Conservation (phyloP, 2,888 invertebrate species). For the Spisula solida region DNA sequence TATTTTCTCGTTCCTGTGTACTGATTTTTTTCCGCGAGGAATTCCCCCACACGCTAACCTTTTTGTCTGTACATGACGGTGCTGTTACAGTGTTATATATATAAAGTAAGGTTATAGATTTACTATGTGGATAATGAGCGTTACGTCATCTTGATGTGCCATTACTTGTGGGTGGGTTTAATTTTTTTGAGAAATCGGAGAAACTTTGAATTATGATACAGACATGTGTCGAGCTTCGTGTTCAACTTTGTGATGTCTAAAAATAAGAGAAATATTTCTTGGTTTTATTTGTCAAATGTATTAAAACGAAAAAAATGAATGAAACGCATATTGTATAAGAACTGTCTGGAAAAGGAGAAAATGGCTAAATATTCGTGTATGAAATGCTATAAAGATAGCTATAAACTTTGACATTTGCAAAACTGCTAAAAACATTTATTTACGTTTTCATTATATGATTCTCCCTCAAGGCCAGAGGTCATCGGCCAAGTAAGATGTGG, state of each 20-base stretch:
- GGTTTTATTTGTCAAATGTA: conserved; percentile 5
- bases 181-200: background rate
- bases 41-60: background rate
- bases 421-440: too few species aligned
- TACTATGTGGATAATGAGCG: background rate
- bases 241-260: background rate
- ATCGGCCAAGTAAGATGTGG: too few species aligned
- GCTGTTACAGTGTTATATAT: background rate
- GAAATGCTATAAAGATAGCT: too few species aligned
- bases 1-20: background rate
- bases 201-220: background rate
- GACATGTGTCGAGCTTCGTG: background rate
- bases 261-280: background rate
- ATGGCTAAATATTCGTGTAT: too few species aligned
- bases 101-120: background rate
- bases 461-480: too few species aligned
- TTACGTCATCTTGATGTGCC: background rate
- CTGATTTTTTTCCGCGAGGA: background rate
- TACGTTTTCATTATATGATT: too few species aligned
- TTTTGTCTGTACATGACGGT: background rate
- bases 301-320: too few species aligned
- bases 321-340: too few species aligned
- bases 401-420: too few species aligned
- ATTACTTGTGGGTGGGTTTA: background rate
- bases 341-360: too few species aligned